Conservation (phyloP, 2,888 invertebrate species). For the Siphlonurus alternatus region DNA sequence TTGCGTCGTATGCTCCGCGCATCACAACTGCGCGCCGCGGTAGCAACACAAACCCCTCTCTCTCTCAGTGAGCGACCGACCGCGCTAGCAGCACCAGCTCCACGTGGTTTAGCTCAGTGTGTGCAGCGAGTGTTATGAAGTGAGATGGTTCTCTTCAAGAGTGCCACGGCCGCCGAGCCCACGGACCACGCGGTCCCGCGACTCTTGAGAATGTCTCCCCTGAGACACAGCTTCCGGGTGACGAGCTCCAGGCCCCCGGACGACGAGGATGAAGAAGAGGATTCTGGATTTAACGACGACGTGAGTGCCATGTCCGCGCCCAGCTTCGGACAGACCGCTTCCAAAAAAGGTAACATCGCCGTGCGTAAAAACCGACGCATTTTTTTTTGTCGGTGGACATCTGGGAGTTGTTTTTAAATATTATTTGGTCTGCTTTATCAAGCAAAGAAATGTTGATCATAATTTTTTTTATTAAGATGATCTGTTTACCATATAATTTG, state of each 20-base stretch:
- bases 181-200: slow-evolving; percentile 34
- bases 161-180: background rate
- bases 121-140: background rate
- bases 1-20: background rate
- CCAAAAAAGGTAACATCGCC: slow-evolving; percentile 8
- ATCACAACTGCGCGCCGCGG: background rate
- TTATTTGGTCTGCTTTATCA: too few relatives aligned
- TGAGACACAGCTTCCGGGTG: slow-evolving; percentile 37
- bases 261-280: slow-evolving; percentile 5
- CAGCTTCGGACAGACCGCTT: background rate
- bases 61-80: background rate
- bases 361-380: background rate
- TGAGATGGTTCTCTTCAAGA: background rate
- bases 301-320: slow-evolving; percentile 11
- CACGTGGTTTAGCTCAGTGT: background rate
- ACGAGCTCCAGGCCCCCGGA: slow-evolving; percentile 19
- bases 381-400: background rate
- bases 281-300: slow-evolving; percentile 7
- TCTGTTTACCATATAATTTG: too few relatives aligned
- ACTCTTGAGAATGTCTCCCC: slow-evolving; percentile 39
- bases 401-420: background rate
- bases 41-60: background rate
- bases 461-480: too few relatives aligned
- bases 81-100: background rate
- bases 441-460: too few relatives aligned